Evolutionary conservation across 1,140 invertebrate species (phyloP), one percentile per base, ranked within the genome.

Genomic region (Phymorhynchus buccinoides): DNA sequence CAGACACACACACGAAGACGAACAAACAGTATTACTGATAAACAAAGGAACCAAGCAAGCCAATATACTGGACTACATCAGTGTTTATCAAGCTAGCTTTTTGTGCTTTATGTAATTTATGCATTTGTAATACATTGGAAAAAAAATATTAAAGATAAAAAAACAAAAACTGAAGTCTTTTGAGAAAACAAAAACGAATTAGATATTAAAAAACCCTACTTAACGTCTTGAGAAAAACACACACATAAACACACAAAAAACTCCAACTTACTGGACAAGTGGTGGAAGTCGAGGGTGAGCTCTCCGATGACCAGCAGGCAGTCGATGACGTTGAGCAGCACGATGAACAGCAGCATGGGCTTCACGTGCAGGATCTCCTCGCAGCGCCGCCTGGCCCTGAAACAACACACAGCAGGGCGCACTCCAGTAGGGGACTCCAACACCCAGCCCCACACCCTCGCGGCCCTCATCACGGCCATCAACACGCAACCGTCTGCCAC

Each of bases 241-340:
- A n/a, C n/a, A n/a, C n/a, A n/a, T n/a, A n/a, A n/a, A n/a, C n/a
- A n/a, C n/a, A n/a, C n/a, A n/a, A n/a, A n/a, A n/a, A n/a, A n/a
- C n/a, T n/a, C n/a, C n/a, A 4, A 89, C 89, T 86, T 77, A 90
- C 89, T 35, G 79, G 84, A 84, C 9, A 90, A 81, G 80, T 89
- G 87, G 56, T 89, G 86, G 66, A 91, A 89, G 83, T 91, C 90
- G 32, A 90, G 81, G 30, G 88, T 88, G 22, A 91, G 88, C 71
- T 89, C 90, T 1, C 87, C 87, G 6, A 91, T 86, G 30, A 91
- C 89, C 7, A 91, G 84, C 22, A 89, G 73, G 78, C 88, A 89
- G 83, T 91, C 90, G 62, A 91, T 66, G 56, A 91, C 73, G 80
- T 90, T 90, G 35, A 91, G 88, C 12, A 88, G 62, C 4, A 91